phyloP scores from a whole-genome alignment of 2,888 invertebrate genomes.

The Limnephilus auricula region DNA sequence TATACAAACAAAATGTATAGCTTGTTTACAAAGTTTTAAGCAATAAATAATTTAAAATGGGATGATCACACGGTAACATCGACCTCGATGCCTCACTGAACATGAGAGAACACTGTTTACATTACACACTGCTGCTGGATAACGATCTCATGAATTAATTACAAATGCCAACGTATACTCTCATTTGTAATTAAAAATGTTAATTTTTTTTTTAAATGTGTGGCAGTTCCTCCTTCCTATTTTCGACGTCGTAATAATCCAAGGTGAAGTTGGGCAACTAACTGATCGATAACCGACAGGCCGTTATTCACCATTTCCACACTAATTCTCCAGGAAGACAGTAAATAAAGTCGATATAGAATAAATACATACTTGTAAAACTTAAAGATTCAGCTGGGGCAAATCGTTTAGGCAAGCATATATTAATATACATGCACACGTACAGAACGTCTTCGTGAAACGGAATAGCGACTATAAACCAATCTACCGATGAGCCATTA shows the following conservation, averaged over 20 bases:
- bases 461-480: neutral
- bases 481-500: neutral
- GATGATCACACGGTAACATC: constrained; percentile 22
- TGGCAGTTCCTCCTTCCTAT: neutral
- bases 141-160: constrained; percentile 3
- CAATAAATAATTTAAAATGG: neutral
- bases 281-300: neutral
- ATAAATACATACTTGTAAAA: neutral
- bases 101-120: constrained; percentile 22
- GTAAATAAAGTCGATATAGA: neutral
- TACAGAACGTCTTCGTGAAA: neutral
- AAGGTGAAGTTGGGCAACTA: neutral
- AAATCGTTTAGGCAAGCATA: neutral
- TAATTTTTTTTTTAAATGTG: neutral
- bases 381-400: neutral
- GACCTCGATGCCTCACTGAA: constrained; percentile 18
- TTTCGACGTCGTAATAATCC: neutral
- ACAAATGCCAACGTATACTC: neutral
- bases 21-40: neutral
- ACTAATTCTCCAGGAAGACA: neutral
- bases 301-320: neutral
- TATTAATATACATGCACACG: neutral
- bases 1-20: neutral
- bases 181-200: neutral
- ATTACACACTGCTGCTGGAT: constrained; percentile 8